Evolutionary conservation across 2,113 vertebrate species (phyloP), one percentile per base, ranked within the genome.

Genomic region (Sceloporus undulatus): DNA sequence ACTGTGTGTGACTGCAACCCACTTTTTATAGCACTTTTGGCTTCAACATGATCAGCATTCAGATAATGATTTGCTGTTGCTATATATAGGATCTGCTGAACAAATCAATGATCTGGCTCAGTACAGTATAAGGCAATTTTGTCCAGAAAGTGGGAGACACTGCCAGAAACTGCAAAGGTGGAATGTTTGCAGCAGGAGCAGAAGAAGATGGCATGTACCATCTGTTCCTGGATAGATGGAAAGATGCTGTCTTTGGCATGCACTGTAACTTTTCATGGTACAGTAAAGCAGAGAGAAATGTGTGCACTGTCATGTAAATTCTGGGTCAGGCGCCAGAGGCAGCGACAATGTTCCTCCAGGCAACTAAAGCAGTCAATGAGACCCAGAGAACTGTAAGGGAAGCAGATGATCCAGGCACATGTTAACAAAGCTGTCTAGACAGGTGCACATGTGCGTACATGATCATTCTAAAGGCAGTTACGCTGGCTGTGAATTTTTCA

Each of bases 321-420:
- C 18, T 13, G 27, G 65, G 71, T 18, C 0, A 0, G 66, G 56
- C 40, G 21, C 38, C 27, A 27, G 75, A 56, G 4, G 40, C 18
- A 34, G 0, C 27, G 16, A n/a, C 0, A 0, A 7, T 77, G 65
- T 18, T 77, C 65, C 54, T 9, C 1, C 0, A 0, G 18, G 71
- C 0, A 0, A 38, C 59, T 85, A 88, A 65, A 87, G 85, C 19
- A 77, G 54, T 73, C 8, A 4, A 59, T 73, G 73, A 74, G 79
- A 89, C 84, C 92, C 42, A 34, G 13, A 13, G 0, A 25, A 65
- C 84, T 0, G 9, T 81, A 86, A 79, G 3, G 0, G 0, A 54
- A 85, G 54, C 25, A 87, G 62, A 66, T 9, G 0, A n/a, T 42
- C 2, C 9, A 52, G 78, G 54, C 65, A 10, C 40, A 84, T 59